Evolutionary conservation across 2,797 vertebrate species (phyloP), one percentile per base, ranked within the genome.

Genomic region (Trachops cirrhosus): DNA sequence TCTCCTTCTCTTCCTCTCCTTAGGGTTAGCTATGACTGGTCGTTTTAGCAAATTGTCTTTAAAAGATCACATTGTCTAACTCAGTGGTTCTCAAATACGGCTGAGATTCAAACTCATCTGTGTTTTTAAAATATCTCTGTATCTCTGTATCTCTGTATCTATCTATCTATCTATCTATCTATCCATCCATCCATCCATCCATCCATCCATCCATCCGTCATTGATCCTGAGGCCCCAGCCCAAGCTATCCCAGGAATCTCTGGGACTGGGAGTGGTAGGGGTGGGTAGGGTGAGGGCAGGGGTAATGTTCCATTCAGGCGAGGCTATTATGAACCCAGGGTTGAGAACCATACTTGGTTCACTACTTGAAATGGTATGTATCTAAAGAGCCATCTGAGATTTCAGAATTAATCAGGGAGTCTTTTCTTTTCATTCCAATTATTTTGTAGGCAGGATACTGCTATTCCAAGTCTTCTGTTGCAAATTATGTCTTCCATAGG

Each of bases 401-500:
- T 91, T 71, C 46, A 41, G 39, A 46, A 91, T 93, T 80, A 78
- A 90, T 46, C 37, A 70, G 50, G 19, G 89, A 80, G 22, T 67
- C 46, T 44, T 46, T 26, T 59, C 68, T 48, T 67, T 29, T 57
- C 16, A 0, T 70, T 39, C 54, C 67, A 89, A 48, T 75, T 62
- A 77, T 52, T 88, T 74, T 91, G 54, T 16, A 93, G 67, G 77
- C 62, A 73, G 9, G 68, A 44, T 62, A 59, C 46, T 90, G 77
- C 89, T 77, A 85, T 93, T 93, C 86, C 26, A 96, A 83, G 64
- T 77, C 41, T 96, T 89, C 48, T 94, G 96, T 80, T 96, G 41
- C 84, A 86, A 86, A 92, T 84, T 85, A 18, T 85, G 29, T 92
- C 71, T 93, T 93, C 96, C 91, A 94, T 85, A 96, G 91, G 97